Base-by-base conservation (phyloP, 2,888 invertebrate species). In the Operophtera brumata region DNA sequence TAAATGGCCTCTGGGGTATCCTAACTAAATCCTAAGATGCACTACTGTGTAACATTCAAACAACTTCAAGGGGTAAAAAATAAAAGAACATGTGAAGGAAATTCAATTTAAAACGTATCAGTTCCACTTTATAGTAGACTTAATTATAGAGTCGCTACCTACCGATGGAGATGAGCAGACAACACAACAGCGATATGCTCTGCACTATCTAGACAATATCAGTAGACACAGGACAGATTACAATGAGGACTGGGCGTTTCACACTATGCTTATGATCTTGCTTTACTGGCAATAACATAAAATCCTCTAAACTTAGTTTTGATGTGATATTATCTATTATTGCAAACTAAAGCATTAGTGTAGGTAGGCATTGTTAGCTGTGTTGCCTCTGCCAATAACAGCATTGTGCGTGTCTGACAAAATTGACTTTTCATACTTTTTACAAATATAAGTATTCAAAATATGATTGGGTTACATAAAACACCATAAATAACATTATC, bases 31-130 rank as follows among this genome's bases (percentile, higher is more conserved):
- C n/a, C 20, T 20, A 20, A 20, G 20, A 4, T 20, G 20, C n/a
- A n/a, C n/a, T n/a, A n/a, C 20, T 20, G 20, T 4, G 4, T 20
- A 20, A 2, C 20, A 20, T 20, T 20, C 20, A 20, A 20, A 20
- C 20, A 20, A 20, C 20, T 20, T 20, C 20, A 20, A 20, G 20
- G 20, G 20, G 20, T 20, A 7, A 14, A 53, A 37, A 36, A 43
- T 56, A 69, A 76, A 76, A 73, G 59, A 64, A 59, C 47, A 60
- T 30, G 59, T 67, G 66, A 64, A 73, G 75, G 85, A 87, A 86
- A 88, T 84, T 85, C 87, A 88, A 85, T 88, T 88, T 89, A 86
- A 84, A 86, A 81, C 81, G 82, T 84, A 82, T 82, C 80, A 83
- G 79, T 84, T 85, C 81, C 77, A 82, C 75, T 82, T 77, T 71